Base-by-base conservation (phyloP, 37 sponge, comb jelly and placozoan species). In the Diacarnus erythraeanus region DNA sequence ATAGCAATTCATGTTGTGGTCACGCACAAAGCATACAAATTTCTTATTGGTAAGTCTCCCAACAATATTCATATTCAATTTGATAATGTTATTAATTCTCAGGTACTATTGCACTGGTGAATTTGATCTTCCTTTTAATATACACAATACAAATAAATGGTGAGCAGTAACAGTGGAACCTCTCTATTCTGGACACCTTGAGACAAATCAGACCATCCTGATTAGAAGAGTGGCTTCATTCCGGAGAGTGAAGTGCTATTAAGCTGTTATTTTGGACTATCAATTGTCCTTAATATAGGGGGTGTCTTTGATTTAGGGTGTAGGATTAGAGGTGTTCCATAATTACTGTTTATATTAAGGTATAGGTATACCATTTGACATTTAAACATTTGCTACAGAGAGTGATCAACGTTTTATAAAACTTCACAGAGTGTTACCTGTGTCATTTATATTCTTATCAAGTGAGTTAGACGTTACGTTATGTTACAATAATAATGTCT, bases 71-170 rank as follows among this genome's bases (percentile, higher is more conserved):
- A n/a, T n/a, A n/a, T n/a, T n/a, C n/a, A n/a, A n/a, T n/a, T n/a
- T n/a, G n/a, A n/a, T n/a, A n/a, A n/a, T n/a, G n/a, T n/a, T n/a
- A n/a, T n/a, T n/a, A n/a, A 65, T 65, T 31, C 34, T 17, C 72
- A 90, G 90, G 77, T 63, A 15, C 76, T 1, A 63, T 85, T 37
- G 67, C 85, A 1, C 34, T 90, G 25, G 47, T 38, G 31, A 85
- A 85, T 74, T 40, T 80, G 3, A 0, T 90, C 29, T 85, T 77
- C 61, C 77, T 90, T n/a, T 51, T 82, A 47, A 26, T 68, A 4
- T 83, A 73, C 69, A 37, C 79, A 42, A 43, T 27, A 2, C 29
- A 37, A 23, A 74, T 78, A 8, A 34, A 70, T 6, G 68, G 86
- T 85, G 43, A 42, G 66, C 41, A 30, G 17, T 26, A n/a, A n/a